Base-by-base conservation (phyloP, 2,888 invertebrate genomes). In the Pharmacophagus antenor region DNA sequence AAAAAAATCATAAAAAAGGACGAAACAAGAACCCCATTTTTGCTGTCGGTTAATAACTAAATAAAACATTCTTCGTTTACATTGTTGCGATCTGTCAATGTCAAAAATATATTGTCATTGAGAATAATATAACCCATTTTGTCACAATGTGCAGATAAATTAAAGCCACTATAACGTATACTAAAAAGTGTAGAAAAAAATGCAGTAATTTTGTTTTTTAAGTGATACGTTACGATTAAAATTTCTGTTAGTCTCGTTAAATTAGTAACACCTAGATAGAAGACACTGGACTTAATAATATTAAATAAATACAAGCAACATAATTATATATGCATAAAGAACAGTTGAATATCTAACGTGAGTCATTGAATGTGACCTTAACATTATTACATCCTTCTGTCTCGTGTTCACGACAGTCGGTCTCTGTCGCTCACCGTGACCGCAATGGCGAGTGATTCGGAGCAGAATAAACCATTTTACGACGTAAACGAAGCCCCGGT, bases 401-500 rank as follows among this genome's bases (percentile, higher is more conserved):
- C 27, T 50, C 50, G 4, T 25, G 20, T 27, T 8, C 8, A 7
- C 17, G 23, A 15, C 47, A 58, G 52, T 58, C 25, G 58, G 18
- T 53, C 58, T 53, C 52, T 56, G 56, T 61, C 41, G 41, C 47
- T 56, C 61, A 48, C 25, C 7, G 25, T 17, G 52, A 52, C 48
- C 47, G 65, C 65, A 55, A 70, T 73, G 67, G 69, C 69, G 42
- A 55, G 53, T 54, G 62, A 59, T 1, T 46, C 63, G 8, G 50
- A 61, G 50, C 37, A 31, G 48, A 25, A 56, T 17, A 68, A 68
- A 62, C 55, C 41, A 4, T 4, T 63, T 44, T 81, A 74, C 64
- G 70, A 82, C 22, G 0, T 78, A 8, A 58, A 56, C 2, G 51
- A 79, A 6, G 76, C 76, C 0, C 62, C 62, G 0, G 42, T 20